phyloP scores from a whole-genome alignment of 2,888 invertebrate species.

The Leptogaster cylindrica region DNA sequence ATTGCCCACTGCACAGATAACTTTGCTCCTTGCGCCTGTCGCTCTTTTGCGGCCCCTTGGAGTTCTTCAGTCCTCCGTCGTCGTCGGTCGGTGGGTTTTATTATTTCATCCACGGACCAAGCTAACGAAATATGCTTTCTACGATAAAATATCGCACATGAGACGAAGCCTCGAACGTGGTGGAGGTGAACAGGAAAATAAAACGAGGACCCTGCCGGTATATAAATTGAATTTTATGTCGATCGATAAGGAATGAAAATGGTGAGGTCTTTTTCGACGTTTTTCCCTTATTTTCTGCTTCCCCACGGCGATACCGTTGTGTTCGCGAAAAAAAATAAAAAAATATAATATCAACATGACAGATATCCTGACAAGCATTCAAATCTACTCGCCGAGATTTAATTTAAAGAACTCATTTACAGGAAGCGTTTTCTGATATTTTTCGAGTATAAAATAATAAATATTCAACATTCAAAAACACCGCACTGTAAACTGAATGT shows the following conservation, averaged over 20 bases:
- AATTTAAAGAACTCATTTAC: slow-evolving; percentile 38
- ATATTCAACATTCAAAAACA: slow-evolving; percentile 27
- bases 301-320: slow-evolving; percentile 1
- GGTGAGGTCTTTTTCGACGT: slow-evolving; percentile 20
- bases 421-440: slow-evolving; percentile 27
- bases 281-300: slow-evolving; percentile 27
- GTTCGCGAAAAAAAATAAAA: background rate
- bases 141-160: slow-evolving; percentile 46
- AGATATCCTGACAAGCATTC: slow-evolving; percentile 38
- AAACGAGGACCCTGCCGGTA: slow-evolving; percentile 42
- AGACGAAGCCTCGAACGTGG: slow-evolving; percentile 33
- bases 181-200: slow-evolving; percentile 32
- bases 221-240: slow-evolving; percentile 46
- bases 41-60: background rate
- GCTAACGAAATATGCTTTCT: slow-evolving; percentile 47
- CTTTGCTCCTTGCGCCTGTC: background rate
- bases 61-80: background rate
- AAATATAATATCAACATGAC: slow-evolving; percentile 24
- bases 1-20: slow-evolving; percentile 27
- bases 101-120: slow-evolving; percentile 46
- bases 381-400: slow-evolving; percentile 30
- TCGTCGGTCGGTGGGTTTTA: slow-evolving; percentile 16
- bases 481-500: background rate
- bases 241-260: slow-evolving; percentile 46
- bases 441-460: slow-evolving; percentile 37